Base-by-base conservation (phyloP, 2,888 invertebrate species). In the Blastobasis lacticolella region DNA sequence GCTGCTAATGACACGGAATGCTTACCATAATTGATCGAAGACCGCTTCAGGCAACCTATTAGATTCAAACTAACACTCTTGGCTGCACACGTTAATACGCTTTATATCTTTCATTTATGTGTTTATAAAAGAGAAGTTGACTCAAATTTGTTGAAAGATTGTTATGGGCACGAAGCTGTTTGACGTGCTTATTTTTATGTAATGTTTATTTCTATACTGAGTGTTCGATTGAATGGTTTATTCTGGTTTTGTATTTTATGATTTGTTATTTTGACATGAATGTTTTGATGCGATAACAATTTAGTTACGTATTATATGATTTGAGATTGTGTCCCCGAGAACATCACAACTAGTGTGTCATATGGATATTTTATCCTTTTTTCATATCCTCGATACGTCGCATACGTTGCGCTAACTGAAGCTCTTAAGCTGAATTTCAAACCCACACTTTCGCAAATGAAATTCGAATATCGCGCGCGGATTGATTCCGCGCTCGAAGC, bases 1-100 rank as follows among this genome's bases (percentile, higher is more conserved):
- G 84, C 85, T 84, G 84, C 74, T 85, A 79, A 83, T 84, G 66
- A 83, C 86, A 87, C 85, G 78, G 83, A 86, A 87, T 86, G 87
- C 87, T 86, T 85, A 77, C 75, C 76, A 77, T 81, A 77, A 76
- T 73, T 73, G 78, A 65, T 77, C 78, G 70, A 73, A 74, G 77
- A 78, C 70, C 73, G 86, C 86, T 85, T 87, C 74, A 78, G 76
- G 81, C 73, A 81, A 86, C 23, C 83, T 87, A 86, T 85, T 51
- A 53, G 78, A 71, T 71, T 86, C 83, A 84, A 23, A 81, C 78
- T 83, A 23, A 83, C 83, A 87, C 84, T 87, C 75, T 88, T 86
- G 87, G 87, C 87, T 88, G 87, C 83, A 81, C 83, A 83, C 81
- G 83, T 80, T 84, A 68, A 73, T 74, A 76, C 65, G 87, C 87